Conservation (phyloP, 2,888 invertebrate genomes). For the Ceratothoa steindachneri region DNA sequence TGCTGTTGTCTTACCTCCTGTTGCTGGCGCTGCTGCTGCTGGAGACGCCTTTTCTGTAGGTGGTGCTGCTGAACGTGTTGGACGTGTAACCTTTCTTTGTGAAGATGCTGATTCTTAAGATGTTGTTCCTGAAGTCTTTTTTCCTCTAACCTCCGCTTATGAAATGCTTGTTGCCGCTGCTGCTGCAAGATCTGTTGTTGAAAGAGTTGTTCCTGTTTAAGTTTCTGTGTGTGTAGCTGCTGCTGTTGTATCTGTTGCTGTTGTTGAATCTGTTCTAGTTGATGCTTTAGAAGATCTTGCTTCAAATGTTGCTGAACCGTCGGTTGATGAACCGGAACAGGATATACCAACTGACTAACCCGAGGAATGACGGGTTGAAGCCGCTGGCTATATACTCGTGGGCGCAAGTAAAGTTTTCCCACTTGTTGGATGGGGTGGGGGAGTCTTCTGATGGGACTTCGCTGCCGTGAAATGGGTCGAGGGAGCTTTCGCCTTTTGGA, state of each 20-base stretch:
- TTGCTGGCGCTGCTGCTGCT: not conserved
- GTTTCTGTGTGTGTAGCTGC: not conserved
- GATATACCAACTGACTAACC: not conserved
- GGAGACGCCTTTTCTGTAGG: not conserved
- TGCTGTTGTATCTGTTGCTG: not conserved
- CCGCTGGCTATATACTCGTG: not conserved
- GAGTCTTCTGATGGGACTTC: not conserved
- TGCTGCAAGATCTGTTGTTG: not conserved
- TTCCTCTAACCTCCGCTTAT: not conserved
- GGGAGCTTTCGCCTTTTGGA: not conserved
- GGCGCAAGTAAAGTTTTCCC: not conserved
- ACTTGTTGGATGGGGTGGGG: not conserved
- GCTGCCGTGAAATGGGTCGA: not conserved
- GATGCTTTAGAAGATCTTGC: not conserved
- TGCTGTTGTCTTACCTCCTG: not conserved
- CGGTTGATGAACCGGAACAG: not conserved
- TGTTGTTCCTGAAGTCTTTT: not conserved
- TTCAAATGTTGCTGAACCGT: not conserved
- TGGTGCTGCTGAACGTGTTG: constrained; percentile 3
- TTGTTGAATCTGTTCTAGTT: not conserved
- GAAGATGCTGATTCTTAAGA: not conserved
- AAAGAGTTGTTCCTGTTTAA: not conserved
- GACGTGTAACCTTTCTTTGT: not conserved
- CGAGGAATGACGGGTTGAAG: not conserved
- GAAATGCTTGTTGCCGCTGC: not conserved